Percentiles rank a stretch among this genome's conserved stretches.
phyloP scores from a whole-genome alignment of 2,797 vertebrate species.

The Pangasius macronema region DNA sequence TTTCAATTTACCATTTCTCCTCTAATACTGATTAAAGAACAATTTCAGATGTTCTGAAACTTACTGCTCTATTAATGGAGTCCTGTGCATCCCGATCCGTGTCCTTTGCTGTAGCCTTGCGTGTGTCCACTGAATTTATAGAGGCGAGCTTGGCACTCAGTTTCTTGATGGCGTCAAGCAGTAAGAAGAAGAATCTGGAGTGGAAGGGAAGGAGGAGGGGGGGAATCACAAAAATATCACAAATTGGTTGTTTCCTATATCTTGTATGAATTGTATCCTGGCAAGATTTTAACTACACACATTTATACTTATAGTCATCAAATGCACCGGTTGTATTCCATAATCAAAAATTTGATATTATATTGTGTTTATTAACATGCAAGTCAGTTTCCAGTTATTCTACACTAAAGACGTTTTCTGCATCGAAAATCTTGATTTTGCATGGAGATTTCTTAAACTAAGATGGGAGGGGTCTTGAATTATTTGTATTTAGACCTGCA shows the following conservation, averaged over 20 bases:
- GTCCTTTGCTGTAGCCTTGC: conserved; percentile 80
- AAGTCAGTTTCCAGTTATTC: not conserved
- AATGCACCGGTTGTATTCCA: not conserved
- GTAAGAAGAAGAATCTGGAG: conserved; percentile 84
- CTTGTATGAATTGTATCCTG: not conserved
- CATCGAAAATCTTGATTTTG: not conserved
- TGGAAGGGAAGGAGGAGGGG: no score
- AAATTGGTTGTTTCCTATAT: not conserved
- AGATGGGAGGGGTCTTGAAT: not conserved
- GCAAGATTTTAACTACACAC: not conserved
- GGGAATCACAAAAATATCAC: not conserved
- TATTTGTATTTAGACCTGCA: not conserved
- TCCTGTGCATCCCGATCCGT: conserved; percentile 60
- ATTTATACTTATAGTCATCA: not conserved
- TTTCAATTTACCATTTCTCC: not conserved
- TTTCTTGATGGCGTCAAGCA: conserved; percentile 86
- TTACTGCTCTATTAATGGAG: conserved; percentile 57
- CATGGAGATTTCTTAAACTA: not conserved
- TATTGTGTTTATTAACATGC: not conserved
- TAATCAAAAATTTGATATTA: not conserved
- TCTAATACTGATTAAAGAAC: not conserved
- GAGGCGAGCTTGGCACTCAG: conserved; percentile 81
- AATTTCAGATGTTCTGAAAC: not conserved
- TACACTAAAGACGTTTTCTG: not conserved
- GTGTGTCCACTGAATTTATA: conserved; percentile 78